phyloP scores from a whole-genome alignment of 2,797 vertebrate species.

The Pangasius sanitwongsei region DNA sequence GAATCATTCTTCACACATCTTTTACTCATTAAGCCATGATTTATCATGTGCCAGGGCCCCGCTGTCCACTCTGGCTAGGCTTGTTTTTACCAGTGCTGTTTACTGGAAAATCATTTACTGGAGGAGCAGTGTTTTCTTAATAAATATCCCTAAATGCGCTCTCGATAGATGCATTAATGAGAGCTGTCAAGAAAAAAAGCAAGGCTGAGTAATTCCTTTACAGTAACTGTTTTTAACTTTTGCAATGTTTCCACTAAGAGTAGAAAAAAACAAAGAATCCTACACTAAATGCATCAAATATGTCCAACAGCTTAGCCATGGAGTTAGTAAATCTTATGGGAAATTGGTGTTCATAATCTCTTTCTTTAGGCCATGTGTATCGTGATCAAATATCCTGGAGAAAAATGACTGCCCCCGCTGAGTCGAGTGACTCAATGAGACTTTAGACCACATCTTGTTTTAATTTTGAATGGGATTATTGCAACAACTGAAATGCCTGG shows the following conservation, averaged over 20 bases:
- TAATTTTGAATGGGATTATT: constrained; percentile 71
- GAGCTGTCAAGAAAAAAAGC: not conserved
- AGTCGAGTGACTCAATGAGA: constrained; percentile 65
- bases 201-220: constrained; percentile 2
- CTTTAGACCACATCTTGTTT: constrained; percentile 69
- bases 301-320: not conserved
- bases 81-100: constrained; percentile 44
- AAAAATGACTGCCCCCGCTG: constrained; percentile 52
- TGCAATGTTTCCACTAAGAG: not conserved
- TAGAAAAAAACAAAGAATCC: not conserved
- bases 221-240: not conserved
- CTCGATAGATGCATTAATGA: not conserved
- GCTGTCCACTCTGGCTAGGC: constrained; percentile 29
- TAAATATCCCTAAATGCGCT: constrained; percentile 16
- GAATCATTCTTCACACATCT: constrained; percentile 60
- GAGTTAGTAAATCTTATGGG: constrained; percentile 60
- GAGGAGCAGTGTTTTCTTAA: constrained; percentile 36
- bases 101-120: constrained; percentile 52
- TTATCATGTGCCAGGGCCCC: constrained; percentile 47
- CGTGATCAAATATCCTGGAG: constrained; percentile 67
- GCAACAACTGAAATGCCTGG: constrained; percentile 45
- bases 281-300: not conserved
- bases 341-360: constrained; percentile 53
- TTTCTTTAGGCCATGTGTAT: constrained; percentile 36
- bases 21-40: constrained; percentile 56